Conservation (phyloP, 2,113 vertebrate genomes). For the Mormoops blainvillei region DNA sequence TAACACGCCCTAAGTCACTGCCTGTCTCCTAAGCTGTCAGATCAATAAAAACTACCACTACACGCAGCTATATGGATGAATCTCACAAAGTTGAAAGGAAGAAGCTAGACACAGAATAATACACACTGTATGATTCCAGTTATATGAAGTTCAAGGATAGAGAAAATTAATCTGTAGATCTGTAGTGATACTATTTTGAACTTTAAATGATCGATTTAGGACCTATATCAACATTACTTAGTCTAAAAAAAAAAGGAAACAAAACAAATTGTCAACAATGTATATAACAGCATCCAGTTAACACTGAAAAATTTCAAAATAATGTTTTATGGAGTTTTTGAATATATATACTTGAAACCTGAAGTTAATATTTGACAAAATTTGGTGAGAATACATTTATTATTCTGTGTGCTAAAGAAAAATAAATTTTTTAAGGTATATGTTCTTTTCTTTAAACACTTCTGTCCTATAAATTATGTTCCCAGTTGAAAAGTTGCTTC, state of each 20-base stretch:
- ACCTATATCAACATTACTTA: neutral
- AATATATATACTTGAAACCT: neutral
- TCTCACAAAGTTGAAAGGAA: neutral
- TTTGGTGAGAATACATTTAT: neutral
- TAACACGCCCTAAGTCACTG: neutral
- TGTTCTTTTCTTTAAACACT: neutral
- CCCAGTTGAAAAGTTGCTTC: neutral
- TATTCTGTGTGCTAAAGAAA: neutral
- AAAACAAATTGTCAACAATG: neutral
- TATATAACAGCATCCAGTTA: neutral
- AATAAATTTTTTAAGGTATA: too few relatives aligned
- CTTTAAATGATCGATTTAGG: neutral
- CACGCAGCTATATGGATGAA: neutral
- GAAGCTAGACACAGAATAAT: neutral
- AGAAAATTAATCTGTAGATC: neutral
- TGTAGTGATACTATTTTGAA: neutral
- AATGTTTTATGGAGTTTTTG: neutral
- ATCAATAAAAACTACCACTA: neutral
- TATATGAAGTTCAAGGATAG: neutral
- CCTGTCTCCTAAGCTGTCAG: neutral
- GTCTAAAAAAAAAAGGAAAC: neutral
- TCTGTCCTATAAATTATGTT: neutral
- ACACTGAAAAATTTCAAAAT: neutral
- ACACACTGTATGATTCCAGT: neutral
- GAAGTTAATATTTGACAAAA: neutral